phyloP scores from a whole-genome alignment of 2,888 invertebrate genomes.

The Timandra comae region DNA sequence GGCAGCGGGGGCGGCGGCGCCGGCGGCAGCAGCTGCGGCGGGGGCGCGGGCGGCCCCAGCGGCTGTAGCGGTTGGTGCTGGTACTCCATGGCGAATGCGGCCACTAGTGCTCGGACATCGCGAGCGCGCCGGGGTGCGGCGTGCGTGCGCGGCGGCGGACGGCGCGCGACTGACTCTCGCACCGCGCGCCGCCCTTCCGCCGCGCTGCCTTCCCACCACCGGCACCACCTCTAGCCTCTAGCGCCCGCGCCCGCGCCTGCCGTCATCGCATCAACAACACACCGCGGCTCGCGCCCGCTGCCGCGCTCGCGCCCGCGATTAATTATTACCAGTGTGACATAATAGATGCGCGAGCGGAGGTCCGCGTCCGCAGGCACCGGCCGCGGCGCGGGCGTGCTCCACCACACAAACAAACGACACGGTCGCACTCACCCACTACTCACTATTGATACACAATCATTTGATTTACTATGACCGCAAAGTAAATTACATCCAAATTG shows the following conservation, averaged over 20 bases:
- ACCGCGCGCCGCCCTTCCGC: constrained; percentile 25
- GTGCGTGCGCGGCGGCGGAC: constrained; percentile 46
- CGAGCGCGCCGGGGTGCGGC: constrained; percentile 20
- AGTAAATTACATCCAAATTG: no score
- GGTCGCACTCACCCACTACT: background rate
- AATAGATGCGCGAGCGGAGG: constrained; percentile 7
- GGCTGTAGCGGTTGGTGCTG: constrained; percentile 72
- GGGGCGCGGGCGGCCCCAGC: constrained; percentile 80
- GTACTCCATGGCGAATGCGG: constrained; percentile 61
- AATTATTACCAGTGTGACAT: constrained; percentile 14
- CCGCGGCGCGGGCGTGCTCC: constrained; percentile 16
- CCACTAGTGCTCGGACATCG: background rate
- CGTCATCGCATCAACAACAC: constrained; percentile 44
- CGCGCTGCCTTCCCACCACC: constrained; percentile 25
- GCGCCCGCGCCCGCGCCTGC: constrained; percentile 46
- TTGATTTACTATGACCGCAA: no score
- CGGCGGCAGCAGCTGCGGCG: constrained; percentile 78
- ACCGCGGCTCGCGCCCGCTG: constrained; percentile 44
- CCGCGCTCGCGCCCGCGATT: constrained; percentile 44
- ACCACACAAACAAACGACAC: no score
- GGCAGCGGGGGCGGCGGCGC: constrained; percentile 79
- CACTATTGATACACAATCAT: background rate
- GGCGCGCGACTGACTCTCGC: constrained; percentile 40
- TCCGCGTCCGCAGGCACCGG: background rate
- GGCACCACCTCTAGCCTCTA: constrained; percentile 21